Evolutionary conservation across 2,888 invertebrate species (phyloP), one percentile per base, ranked within the genome.

Genomic region (Tromatobia lineatoria): DNA sequence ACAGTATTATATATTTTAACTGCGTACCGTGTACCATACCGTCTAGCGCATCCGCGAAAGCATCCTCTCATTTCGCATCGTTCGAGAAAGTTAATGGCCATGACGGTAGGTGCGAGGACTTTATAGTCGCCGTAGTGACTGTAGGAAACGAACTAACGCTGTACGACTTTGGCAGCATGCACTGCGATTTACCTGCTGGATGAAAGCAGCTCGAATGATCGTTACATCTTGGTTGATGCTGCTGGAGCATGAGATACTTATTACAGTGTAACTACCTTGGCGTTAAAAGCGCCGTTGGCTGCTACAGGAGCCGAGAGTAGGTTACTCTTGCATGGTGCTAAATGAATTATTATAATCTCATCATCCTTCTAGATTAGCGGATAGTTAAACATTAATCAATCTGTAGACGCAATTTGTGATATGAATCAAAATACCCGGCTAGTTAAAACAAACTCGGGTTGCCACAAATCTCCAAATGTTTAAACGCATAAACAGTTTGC

Each of bases 81-180:
- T 84, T 82, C 86, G 90, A 88, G 90, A 90, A 90, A 90, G 89
- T 89, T 90, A 89, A 88, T 87, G 87, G 82, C 84, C 87, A 74
- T 74, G 83, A 78, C 73, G 54, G 50, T 77, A 77, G 61, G 83
- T 47, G 73, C 61, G 75, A 79, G 78, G 47, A 15, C 34, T 42
- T 34, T 45, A 34, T 71, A 34, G 34, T 52, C 47, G 25, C 18
- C 23, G 42, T 18, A 38, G 71, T 59, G 45, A 67, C 57, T 54
- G 75, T 23, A 52, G 64, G 75, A 57, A 83, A 75, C 69, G 59
- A 74, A 64, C 67, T 66, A 57, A 38, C 70, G 50, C 61, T 18
- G 69, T 15, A 20, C 45, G 64, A 38, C 45, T 42, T 18, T 20
- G 54, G 70, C 64, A 18, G 50, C n/a, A 59, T 50, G 82, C 59